A percentile compares a stretch with the other conserved stretches of the same genome.
phyloP scores from a whole-genome alignment of 2,888 invertebrate genomes.

The Lasioglossum calceatum region DNA sequence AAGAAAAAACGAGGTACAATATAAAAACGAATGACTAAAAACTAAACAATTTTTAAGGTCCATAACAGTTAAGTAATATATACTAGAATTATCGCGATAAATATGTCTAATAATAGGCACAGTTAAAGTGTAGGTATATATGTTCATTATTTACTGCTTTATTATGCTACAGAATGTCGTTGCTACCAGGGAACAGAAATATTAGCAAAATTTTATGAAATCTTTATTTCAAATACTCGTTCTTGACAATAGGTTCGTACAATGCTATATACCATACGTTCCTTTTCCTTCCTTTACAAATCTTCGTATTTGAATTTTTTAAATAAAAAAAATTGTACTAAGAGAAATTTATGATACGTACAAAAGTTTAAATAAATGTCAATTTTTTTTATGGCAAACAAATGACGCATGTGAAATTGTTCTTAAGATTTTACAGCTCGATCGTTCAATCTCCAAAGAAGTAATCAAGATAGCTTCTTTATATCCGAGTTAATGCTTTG shows the following conservation, averaged over 20 bases:
- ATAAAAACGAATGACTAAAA: slow-evolving; percentile 62
- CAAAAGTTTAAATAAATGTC: slow-evolving; percentile 29
- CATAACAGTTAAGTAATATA: slow-evolving; percentile 65
- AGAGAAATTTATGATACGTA: slow-evolving; percentile 21
- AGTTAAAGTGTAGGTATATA: slow-evolving; percentile 80
- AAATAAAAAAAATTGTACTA: slow-evolving; percentile 30
- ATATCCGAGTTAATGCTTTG: slow-evolving; percentile 7
- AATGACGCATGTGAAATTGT: background rate
- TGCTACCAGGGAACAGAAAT: slow-evolving; percentile 82
- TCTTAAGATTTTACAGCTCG: slow-evolving; percentile 7
- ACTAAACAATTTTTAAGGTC: slow-evolving; percentile 68
- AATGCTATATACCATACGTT: slow-evolving; percentile 71
- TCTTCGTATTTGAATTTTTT: slow-evolving; percentile 46
- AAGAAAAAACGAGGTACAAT: slow-evolving; percentile 41
- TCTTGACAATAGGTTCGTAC: slow-evolving; percentile 77
- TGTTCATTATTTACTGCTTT: slow-evolving; percentile 74
- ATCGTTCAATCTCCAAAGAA: slow-evolving; percentile 6
- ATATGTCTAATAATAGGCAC: slow-evolving; percentile 83
- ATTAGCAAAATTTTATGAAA: slow-evolving; percentile 72
- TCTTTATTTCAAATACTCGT: slow-evolving; percentile 77
- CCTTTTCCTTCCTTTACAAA: slow-evolving; percentile 66
- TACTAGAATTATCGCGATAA: slow-evolving; percentile 75
- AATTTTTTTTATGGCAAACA: slow-evolving; percentile 32
- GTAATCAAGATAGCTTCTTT: slow-evolving; percentile 3
- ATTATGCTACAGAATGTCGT: slow-evolving; percentile 79